Percentiles rank a stretch among this genome's conserved stretches.
Conservation (phyloP, 2,888 invertebrate genomes). For the Pteria penguin region DNA sequence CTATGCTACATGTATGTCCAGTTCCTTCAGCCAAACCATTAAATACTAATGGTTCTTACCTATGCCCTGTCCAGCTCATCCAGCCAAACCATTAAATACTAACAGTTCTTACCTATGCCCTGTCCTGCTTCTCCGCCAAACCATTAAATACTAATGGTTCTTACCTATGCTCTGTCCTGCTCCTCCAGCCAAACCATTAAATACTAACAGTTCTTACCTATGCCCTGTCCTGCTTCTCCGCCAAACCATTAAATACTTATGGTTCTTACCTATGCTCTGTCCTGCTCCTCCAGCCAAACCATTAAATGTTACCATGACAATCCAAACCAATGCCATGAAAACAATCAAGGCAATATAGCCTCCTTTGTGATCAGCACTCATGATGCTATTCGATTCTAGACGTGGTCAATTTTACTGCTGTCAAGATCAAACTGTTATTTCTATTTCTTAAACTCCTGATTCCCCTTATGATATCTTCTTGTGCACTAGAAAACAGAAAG, state of each 20-base stretch:
- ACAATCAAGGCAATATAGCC: conserved; percentile 39
- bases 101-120: no score
- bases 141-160: no score
- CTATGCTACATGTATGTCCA: no score
- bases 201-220: conserved; percentile 41
- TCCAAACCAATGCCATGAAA: conserved; percentile 40
- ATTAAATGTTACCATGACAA: conserved; percentile 52
- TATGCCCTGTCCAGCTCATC: conserved; percentile 35
- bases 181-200: conserved; percentile 52
- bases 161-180: conserved; percentile 41
- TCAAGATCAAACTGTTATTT: no score
- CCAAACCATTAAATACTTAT: conserved; percentile 38
- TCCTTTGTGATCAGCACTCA: conserved; percentile 36
- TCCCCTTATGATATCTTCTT: no score
- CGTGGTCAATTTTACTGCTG: no score
- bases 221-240: conserved; percentile 38
- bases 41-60: no score
- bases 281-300: conserved; percentile 46
- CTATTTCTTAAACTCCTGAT: no score
- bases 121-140: no score
- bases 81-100: conserved; percentile 54
- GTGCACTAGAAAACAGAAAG: no score
- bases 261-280: conserved; percentile 31
- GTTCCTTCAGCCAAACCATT: no score
- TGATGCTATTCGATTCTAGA: no score